Conservation (phyloP, 2,888 invertebrate species). For the Geophilus truncorum region DNA sequence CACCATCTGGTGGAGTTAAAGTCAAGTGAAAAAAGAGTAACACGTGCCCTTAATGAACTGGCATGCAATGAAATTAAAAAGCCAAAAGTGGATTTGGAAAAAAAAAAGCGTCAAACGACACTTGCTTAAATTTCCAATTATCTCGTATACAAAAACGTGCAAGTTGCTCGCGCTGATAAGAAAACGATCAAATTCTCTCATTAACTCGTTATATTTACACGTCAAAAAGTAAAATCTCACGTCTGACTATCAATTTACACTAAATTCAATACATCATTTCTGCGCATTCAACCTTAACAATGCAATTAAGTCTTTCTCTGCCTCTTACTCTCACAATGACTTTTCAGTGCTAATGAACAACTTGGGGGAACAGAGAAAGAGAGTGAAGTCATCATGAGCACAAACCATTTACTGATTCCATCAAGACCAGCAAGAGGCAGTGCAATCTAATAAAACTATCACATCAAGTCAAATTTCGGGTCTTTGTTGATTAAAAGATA, state of each 20-base stretch:
- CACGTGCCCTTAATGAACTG: conserved; percentile 10
- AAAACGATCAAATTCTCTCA: neutral
- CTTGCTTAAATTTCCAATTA: neutral
- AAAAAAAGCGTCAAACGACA: neutral
- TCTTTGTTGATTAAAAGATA: neutral
- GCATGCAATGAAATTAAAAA: neutral
- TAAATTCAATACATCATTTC: conserved; percentile 8
- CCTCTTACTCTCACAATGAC: conserved; percentile 1
- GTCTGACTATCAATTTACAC: neutral
- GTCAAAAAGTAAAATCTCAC: neutral
- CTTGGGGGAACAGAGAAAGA: neutral
- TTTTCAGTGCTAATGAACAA: conserved; percentile 20
- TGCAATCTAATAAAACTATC: neutral
- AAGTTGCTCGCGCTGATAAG: neutral
- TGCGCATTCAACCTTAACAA: conserved; percentile 2
- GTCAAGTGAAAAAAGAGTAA: neutral
- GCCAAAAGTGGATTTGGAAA: neutral
- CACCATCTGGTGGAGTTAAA: neutral
- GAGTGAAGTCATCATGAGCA: neutral
- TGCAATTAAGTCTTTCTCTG: neutral
- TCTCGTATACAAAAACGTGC: neutral
- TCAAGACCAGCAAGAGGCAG: neutral
- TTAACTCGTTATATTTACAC: neutral
- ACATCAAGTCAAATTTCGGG: neutral
- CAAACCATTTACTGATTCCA: conserved; percentile 20